A percentile compares a stretch with the other conserved stretches of the same genome.
phyloP scores from a whole-genome alignment of 2,888 invertebrate species.

The Eledona agricola region DNA sequence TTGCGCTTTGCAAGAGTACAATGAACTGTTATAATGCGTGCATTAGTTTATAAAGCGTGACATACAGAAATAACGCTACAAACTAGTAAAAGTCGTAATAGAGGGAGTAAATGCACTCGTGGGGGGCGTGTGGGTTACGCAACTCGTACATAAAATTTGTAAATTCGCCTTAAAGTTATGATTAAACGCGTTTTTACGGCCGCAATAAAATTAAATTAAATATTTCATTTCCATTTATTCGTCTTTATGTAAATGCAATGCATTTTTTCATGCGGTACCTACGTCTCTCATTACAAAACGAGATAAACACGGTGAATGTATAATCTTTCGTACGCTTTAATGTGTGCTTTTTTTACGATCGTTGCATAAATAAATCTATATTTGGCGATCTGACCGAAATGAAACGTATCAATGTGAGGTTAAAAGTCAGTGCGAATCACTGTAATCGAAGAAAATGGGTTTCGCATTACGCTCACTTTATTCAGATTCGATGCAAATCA shows the following conservation, averaged over 20 bases:
- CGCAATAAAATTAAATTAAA: conserved; percentile 37
- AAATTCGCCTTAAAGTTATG: conserved; percentile 28
- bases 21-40: conserved; percentile 5
- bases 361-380: conserved; percentile 36
- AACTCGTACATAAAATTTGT: conserved; percentile 30
- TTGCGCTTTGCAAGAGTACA: no score
- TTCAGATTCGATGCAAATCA: conserved; percentile 34
- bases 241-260: conserved; percentile 34
- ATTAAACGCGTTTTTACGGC: conserved; percentile 33
- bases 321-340: conserved; percentile 30
- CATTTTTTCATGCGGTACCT: conserved; percentile 33
- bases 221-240: conserved; percentile 36
- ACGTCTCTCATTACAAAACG: conserved; percentile 34
- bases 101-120: conserved; percentile 18
- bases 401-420: conserved; percentile 30
- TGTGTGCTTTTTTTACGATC: conserved; percentile 19
- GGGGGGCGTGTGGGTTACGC: conserved; percentile 20
- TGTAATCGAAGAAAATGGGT: conserved; percentile 20
- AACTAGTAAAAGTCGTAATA: conserved; percentile 1
- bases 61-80: conserved; percentile 2
- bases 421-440: conserved; percentile 33
- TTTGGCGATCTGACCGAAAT: conserved; percentile 25
- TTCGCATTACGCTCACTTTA: conserved; percentile 22
- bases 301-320: conserved; percentile 31
- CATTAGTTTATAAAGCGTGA: conserved; percentile 15